A percentile compares a stretch with the other conserved stretches of the same genome.
Conservation (phyloP, 2,797 vertebrate genomes). For the Lepus oiostolus region DNA sequence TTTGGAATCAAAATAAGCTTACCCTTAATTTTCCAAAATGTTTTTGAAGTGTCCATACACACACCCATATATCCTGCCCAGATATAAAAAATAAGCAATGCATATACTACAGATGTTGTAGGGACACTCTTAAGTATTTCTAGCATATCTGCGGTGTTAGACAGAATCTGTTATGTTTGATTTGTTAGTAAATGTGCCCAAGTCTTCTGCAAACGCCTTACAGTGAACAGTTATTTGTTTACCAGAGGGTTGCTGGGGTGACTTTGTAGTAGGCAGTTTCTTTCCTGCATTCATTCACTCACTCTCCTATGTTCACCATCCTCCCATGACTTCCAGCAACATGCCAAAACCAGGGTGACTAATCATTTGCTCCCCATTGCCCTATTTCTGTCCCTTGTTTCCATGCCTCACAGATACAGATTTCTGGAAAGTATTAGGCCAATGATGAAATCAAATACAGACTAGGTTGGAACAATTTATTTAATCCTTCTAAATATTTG, state of each 20-base stretch:
- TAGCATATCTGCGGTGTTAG: neutral
- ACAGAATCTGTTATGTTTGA: constrained; percentile 14
- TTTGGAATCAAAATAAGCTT: too few relatives aligned
- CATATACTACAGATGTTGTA: neutral
- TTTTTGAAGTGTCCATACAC: neutral
- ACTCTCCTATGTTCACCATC: neutral
- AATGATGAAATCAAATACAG: neutral
- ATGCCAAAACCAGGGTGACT: neutral
- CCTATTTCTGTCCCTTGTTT: neutral
- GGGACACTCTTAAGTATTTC: neutral
- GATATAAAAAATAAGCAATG: neutral
- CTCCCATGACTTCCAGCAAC: neutral
- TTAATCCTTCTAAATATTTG: constrained; percentile 17
- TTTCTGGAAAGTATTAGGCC: neutral
- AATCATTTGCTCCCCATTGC: neutral
- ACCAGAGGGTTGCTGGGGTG: neutral
- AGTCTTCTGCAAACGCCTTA: neutral
- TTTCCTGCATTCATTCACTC: neutral
- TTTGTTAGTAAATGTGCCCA: neutral
- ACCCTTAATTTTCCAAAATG: too few relatives aligned
- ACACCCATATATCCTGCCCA: neutral
- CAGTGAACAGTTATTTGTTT: neutral
- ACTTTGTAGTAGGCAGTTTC: neutral
- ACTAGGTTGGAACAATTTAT: neutral
- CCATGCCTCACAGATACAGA: neutral